Evolutionary conservation across 2,888 invertebrate genomes (phyloP), one percentile per base, ranked within the genome.

Genomic region (Cephus spinipes): DNA sequence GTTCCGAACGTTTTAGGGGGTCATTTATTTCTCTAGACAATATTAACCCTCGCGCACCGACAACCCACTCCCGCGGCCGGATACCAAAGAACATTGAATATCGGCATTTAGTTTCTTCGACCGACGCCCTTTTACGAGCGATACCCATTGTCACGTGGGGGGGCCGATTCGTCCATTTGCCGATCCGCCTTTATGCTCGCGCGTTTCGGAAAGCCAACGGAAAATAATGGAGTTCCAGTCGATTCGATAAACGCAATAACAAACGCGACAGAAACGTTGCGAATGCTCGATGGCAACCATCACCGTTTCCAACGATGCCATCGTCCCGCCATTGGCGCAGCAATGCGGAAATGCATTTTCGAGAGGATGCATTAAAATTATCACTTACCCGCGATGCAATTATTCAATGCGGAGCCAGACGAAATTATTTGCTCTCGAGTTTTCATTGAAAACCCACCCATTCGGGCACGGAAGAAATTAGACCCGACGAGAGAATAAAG

Each of bases 1-100:
- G 87, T 83, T 86, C 84, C 82, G 79, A 84, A 78, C 82, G 84
- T 79, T 79, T 82, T 82, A 81, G 80, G 79, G 80, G 80, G 75
- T 80, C 81, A 81, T 83, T 83, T 78, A 80, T 81, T 81, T 78
- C 75, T 34, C 68, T 74, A 80, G 77, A 76, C 76, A 77, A 79
- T 76, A 77, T 80, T 78, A 80, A 80, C 77, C 76, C 73, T 68
- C 73, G 71, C 76, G 74, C 75, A 31, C 12, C 33, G 71, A 9
- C 55, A 9, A 23, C 55, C 55, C 9, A 1, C 55, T 23, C 2
- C 23, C 9, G 2, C 55, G 9, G 23, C 23, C 55, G 55, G 55
- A 55, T 71, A 71, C 71, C 71, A 15, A 33, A 31, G 71, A 71
- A 71, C 71, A 71, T 71, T 23, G 71, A 33, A 55, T 33, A 33